A percentile compares a stretch with the other conserved stretches of the same genome.
Conservation (phyloP, 2,113 vertebrate species). For the Macaca fascicularis region DNA sequence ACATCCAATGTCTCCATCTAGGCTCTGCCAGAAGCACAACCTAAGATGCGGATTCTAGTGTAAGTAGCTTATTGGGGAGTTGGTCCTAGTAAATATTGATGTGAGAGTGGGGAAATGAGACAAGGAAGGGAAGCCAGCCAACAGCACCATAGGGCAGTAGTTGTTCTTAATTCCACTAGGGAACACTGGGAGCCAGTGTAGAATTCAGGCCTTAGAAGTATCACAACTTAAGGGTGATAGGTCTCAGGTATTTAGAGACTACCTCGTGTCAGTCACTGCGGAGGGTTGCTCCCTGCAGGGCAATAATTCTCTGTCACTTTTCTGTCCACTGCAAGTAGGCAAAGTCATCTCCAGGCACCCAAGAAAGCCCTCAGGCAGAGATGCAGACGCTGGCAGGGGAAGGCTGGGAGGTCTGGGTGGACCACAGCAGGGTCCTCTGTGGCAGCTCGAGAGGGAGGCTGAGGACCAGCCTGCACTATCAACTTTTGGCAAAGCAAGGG, state of each 20-base stretch:
- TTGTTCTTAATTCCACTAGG: background rate
- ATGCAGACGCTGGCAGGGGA: background rate
- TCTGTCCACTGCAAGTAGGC: background rate
- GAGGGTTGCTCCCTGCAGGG: background rate
- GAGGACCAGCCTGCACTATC: background rate
- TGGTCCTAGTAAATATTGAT: background rate
- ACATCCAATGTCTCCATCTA: background rate
- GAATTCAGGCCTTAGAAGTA: background rate
- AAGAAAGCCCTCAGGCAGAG: background rate
- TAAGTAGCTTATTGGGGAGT: background rate
- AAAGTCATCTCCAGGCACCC: background rate
- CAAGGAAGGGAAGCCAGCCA: background rate
- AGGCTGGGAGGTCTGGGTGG: background rate
- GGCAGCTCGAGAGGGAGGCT: background rate
- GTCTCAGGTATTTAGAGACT: background rate
- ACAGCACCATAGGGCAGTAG: background rate
- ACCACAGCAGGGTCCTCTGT: background rate
- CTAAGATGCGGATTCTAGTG: background rate
- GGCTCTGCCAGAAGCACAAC: background rate
- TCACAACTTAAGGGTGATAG: background rate
- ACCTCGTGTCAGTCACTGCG: background rate
- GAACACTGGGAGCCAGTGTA: background rate
- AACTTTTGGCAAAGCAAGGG: background rate
- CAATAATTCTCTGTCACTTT: background rate
- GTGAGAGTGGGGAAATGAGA: background rate